phyloP scores from a whole-genome alignment of 2,113 vertebrate genomes.

The Brachyhypopomus occidentalis region DNA sequence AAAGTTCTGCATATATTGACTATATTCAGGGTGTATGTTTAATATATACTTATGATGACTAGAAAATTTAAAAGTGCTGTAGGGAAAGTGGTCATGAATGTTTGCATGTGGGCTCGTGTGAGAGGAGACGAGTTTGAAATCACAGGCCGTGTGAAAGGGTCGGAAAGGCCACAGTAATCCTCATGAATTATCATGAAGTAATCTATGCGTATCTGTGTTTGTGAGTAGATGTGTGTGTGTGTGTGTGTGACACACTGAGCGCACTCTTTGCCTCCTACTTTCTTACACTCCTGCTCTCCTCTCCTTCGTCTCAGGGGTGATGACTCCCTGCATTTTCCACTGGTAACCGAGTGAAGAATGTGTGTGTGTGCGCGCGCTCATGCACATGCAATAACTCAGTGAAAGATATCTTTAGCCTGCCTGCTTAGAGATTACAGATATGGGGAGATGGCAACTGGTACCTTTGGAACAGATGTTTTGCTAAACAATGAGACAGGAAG shows the following conservation, averaged over 20 bases:
- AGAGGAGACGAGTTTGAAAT: conserved; percentile 10
- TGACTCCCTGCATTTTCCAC: background rate
- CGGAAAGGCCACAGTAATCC: conserved; percentile 46
- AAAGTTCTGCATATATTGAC: background rate
- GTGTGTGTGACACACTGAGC: conserved; percentile 7
- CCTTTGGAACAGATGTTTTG: background rate
- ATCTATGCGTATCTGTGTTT: conserved; percentile 37
- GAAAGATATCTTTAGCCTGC: conserved; percentile 36
- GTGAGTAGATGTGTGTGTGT: conserved; percentile 25
- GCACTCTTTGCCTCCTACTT: background rate
- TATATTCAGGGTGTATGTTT: background rate
- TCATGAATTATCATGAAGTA: conserved; percentile 37
- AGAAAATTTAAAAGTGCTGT: too few species aligned
- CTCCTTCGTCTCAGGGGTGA: background rate
- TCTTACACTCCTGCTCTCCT: conserved; percentile 17
- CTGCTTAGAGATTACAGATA: background rate
- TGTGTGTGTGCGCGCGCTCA: background rate
- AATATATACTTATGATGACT: background rate
- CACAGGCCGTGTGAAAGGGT: conserved; percentile 21
- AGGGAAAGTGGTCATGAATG: background rate
- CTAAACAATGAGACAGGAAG: background rate
- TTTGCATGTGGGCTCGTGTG: background rate
- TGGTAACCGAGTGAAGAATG: conserved; percentile 8
- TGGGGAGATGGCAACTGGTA: background rate
- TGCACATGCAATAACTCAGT: too few species aligned